These are phyloP conservation scores for Plemyria rubiginata DNA, from an alignment of 2,888 invertebrate species.

Conservation along the genomic window DNA sequence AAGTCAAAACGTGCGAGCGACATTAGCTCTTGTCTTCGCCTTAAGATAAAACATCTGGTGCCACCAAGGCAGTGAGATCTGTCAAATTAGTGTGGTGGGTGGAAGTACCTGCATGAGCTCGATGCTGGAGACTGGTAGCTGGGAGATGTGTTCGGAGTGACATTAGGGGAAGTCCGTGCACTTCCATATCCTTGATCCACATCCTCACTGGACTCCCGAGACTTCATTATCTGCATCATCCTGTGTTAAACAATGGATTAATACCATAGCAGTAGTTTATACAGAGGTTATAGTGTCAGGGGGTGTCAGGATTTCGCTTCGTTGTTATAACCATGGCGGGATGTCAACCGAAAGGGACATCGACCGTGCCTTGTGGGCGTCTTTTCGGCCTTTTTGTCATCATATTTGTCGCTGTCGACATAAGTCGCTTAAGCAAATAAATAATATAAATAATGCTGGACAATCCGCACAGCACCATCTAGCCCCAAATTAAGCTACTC, in stretches of 20 bases:
- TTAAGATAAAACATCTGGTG: background rate
- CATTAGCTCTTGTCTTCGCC: no score
- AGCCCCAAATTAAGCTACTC: no score
- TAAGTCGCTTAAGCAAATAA: no score
- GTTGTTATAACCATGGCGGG: constrained; percentile 70
- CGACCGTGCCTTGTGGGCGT: constrained; percentile 65
- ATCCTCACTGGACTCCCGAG: constrained; percentile 65
- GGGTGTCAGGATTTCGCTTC: constrained; percentile 67
- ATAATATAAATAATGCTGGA: no score
- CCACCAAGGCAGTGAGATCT: no score
- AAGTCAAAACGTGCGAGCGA: no score
- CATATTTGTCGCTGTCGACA: no score
- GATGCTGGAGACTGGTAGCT: constrained; percentile 63
- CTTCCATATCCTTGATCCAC: constrained; percentile 75
- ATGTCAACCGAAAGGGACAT: constrained; percentile 68
- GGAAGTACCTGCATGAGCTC: constrained; percentile 49
- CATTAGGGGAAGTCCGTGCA: constrained; percentile 68
- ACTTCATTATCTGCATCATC: constrained; percentile 77
- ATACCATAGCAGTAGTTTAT: constrained; percentile 5
- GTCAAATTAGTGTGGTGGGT: no score
- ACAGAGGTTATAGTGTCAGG: background rate
- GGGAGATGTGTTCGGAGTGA: constrained; percentile 69
- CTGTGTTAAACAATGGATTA: constrained; percentile 49
- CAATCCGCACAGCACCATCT: no score
- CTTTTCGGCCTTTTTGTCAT: constrained; percentile 67